A percentile compares a stretch with the other conserved stretches of the same genome.
phyloP scores from a whole-genome alignment of 2,113 vertebrate species.

The Hiodon tergisus region DNA sequence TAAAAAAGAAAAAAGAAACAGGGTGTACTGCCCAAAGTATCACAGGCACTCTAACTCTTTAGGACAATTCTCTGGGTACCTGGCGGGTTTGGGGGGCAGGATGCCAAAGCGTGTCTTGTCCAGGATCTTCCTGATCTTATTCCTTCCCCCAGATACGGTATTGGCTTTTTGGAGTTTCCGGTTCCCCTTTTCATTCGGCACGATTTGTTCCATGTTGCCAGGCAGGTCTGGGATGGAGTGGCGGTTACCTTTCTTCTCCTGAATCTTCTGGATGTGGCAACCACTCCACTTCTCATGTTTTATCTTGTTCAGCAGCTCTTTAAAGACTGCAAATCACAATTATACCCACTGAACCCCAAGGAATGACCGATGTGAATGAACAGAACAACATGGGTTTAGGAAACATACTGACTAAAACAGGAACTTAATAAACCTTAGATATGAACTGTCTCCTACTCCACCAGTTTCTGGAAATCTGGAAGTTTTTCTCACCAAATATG shows the following conservation, averaged over 20 bases:
- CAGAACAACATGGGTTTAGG: not conserved
- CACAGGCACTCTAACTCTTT: too few relatives aligned
- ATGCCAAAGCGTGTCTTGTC: conserved; percentile 95
- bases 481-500: conserved; percentile 84
- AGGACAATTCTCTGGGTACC: conserved; percentile 53
- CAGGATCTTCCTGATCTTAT: conserved; percentile 92
- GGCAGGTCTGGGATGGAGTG: conserved; percentile 90
- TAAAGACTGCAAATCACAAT: conserved; percentile 71
- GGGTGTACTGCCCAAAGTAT: too few relatives aligned
- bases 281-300: conserved; percentile 82
- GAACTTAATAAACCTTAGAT: not conserved
- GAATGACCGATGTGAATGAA: not conserved
- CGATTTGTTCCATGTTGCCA: conserved; percentile 73
- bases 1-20: too few relatives aligned
- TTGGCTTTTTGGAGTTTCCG: conserved; percentile 86
- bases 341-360: not conserved
- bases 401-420: not conserved
- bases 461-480: not conserved
- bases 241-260: conserved; percentile 90
- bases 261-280: conserved; percentile 88
- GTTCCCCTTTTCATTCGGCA: conserved; percentile 77
- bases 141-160: conserved; percentile 86
- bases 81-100: conserved; percentile 89
- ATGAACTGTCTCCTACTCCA: not conserved
- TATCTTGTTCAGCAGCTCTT: conserved; percentile 85